Evolutionary conservation across 1,140 invertebrate genomes (phyloP), one percentile per base, ranked within the genome.

Genomic region (Adelges cooleyi): DNA sequence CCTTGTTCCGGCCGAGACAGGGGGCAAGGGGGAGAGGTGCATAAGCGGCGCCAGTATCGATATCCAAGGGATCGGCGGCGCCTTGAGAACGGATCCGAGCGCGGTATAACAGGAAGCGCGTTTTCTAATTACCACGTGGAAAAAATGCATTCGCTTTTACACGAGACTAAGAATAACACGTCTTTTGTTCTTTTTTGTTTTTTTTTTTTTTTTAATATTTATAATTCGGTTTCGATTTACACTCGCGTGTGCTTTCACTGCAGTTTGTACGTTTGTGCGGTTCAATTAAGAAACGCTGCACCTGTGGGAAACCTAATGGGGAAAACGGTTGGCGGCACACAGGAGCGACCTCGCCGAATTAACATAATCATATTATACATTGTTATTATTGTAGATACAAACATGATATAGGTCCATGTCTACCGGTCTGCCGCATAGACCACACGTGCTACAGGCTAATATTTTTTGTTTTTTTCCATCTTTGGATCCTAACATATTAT

Each of bases 171-270:
- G 11, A 33, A 33, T 33, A 33, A 6, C 29, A 11, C 11, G 11
- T 33, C 29, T 33, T 33, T 33, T 33, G 29, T 52, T 33, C 13
- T 53, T 18, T 10, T 53, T 53, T 53, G 27, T 53, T 29, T 29
- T 27, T 27, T 25, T 50, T 50, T n/a, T 50, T n/a, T 17, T 51
- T 29, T 27, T 15, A 6, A 48, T 51, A 27, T 51, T 50, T 40
- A 17, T n/a, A 5, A 11, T 38, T 56, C 10, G 17, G 40, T 44
- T 29, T 44, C 54, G 6, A 5, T 17, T 10, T 6, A n/a, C 22
- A 53, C 29, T 36, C n/a, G 38, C 23, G 36, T 18, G 54, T 44
- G 54, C 54, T 44, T 59, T 59, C 54, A 59, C 54, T 27, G 20
- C 20, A 3, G 53, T 33, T 18, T 33, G 29, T 33, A 33, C 15